Percentiles rank a stretch among this genome's conserved stretches.
phyloP scores from a whole-genome alignment of 2,113 vertebrate species.

The Tetrao urogallus region DNA sequence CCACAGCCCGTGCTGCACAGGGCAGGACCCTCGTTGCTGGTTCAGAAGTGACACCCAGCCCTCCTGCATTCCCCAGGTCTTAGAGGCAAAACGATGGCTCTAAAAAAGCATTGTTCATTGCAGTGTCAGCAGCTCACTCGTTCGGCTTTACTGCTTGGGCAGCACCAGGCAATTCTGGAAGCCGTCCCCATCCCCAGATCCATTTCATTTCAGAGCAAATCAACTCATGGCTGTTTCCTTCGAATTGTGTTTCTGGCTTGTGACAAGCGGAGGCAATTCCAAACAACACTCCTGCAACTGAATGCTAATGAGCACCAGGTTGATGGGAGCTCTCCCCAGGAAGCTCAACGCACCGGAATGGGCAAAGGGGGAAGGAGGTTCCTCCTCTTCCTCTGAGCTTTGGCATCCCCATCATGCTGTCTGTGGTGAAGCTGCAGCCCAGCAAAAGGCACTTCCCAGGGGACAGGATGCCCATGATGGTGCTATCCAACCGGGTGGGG shows the following conservation, averaged over 20 bases:
- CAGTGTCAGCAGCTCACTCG: background rate
- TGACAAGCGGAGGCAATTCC: background rate
- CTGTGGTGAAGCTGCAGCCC: background rate
- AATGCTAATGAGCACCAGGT: background rate
- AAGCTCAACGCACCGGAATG: background rate
- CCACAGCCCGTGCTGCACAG: fast-evolving
- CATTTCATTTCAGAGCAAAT: constrained; percentile 33
- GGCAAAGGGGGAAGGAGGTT: fast-evolving
- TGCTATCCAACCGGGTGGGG: background rate
- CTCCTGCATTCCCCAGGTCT: background rate
- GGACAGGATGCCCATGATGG: background rate
- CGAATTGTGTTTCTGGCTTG: background rate
- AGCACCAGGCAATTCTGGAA: background rate
- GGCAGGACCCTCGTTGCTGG: background rate
- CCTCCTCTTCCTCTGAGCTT: background rate
- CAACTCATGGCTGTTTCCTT: background rate
- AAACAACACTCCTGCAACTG: background rate
- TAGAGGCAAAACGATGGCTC: background rate
- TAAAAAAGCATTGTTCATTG: background rate
- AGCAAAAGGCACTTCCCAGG: background rate
- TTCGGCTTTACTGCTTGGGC: background rate
- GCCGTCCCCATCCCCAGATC: background rate
- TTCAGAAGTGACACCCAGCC: background rate
- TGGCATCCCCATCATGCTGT: background rate
- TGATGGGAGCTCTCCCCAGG: background rate